Evolutionary conservation across 2,113 vertebrate genomes (phyloP).

Genomic region (Gymnarchus niloticus): DNA sequence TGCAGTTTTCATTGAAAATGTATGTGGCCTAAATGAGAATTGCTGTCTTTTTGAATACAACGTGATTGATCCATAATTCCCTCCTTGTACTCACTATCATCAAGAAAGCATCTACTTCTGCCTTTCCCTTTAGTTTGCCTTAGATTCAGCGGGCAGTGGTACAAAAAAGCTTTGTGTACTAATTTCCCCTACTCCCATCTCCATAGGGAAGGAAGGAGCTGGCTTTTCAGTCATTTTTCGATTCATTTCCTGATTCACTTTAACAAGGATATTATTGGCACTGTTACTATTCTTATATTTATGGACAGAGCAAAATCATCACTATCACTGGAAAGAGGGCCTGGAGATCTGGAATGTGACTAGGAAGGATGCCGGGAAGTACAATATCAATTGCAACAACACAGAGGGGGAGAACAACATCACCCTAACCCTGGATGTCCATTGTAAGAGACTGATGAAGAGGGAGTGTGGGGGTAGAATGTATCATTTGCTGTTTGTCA

Average conservation of each 20-base stretch:
- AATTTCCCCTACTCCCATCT: background rate
- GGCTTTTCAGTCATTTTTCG: background rate
- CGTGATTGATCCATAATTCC: constrained; percentile 45
- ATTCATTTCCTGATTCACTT: background rate
- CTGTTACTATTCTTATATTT: constrained; percentile 28
- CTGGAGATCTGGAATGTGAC: constrained; percentile 66
- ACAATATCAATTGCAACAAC: constrained; percentile 57
- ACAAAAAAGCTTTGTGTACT: background rate
- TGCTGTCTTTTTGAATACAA: constrained; percentile 60
- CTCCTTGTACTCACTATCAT: constrained; percentile 48
- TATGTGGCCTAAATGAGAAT: constrained; percentile 65
- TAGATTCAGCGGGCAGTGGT: background rate
- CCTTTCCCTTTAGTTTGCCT: background rate
- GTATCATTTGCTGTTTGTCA: background rate
- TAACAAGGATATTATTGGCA: background rate
- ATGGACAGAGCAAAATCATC: constrained; percentile 41
- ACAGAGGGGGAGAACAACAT: constrained; percentile 50
- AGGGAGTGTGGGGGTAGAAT: background rate
- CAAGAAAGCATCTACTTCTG: constrained; percentile 33
- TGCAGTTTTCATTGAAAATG: constrained; percentile 66
- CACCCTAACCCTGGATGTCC: constrained; percentile 56
- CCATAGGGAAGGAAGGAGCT: background rate
- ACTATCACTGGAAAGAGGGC: constrained; percentile 45
- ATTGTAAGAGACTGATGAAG: constrained; percentile 51
- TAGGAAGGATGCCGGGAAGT: constrained; percentile 55